Evolutionary conservation across 2,113 vertebrate genomes (phyloP).

Genomic region (Aphyosemion australe): DNA sequence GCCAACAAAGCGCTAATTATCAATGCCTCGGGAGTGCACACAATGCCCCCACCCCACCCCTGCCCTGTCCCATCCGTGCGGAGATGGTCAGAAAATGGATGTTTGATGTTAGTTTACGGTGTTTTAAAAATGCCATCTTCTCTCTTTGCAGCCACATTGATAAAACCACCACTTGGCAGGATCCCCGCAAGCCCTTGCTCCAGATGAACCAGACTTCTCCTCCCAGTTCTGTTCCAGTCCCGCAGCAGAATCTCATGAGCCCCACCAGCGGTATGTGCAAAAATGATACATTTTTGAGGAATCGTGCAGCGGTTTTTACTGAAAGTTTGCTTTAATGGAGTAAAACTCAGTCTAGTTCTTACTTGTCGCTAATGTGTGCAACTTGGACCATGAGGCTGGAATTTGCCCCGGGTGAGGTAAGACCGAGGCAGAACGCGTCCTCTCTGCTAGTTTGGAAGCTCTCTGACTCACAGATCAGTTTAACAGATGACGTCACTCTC

Average conservation of each 20-base stretch:
- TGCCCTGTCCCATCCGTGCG: constrained; percentile 31
- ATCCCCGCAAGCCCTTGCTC: constrained; percentile 93
- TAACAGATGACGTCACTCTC: constrained; percentile 26
- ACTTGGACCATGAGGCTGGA: constrained; percentile 48
- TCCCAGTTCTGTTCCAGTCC: constrained; percentile 86
- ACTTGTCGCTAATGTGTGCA: constrained; percentile 46
- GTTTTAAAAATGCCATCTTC: constrained; percentile 3
- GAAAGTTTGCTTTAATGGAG: constrained; percentile 5
- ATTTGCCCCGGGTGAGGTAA: constrained; percentile 66
- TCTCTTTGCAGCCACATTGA: constrained; percentile 88
- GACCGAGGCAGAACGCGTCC: constrained; percentile 66
- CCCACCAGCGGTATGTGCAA: constrained; percentile 85
- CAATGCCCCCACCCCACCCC: constrained; percentile 47
- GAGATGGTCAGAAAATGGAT: constrained; percentile 66
- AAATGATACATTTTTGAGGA: too few relatives aligned
- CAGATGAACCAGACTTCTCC: constrained; percentile 90
- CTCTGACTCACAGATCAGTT: constrained; percentile 50
- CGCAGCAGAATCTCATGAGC: constrained; percentile 89
- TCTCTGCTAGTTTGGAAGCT: constrained; percentile 68
- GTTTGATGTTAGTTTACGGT: constrained; percentile 24
- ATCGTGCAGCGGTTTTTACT: neutral
- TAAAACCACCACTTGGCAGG: constrained; percentile 98
- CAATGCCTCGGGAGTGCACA: constrained; percentile 74
- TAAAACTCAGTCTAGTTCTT: constrained; percentile 50
- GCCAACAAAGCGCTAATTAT: constrained; percentile 83